A percentile compares a stretch with the other conserved stretches of the same genome.
These are phyloP conservation scores for Junonia oenone DNA, from an alignment of 2,888 invertebrate genomes.

Conservation along the genomic window DNA sequence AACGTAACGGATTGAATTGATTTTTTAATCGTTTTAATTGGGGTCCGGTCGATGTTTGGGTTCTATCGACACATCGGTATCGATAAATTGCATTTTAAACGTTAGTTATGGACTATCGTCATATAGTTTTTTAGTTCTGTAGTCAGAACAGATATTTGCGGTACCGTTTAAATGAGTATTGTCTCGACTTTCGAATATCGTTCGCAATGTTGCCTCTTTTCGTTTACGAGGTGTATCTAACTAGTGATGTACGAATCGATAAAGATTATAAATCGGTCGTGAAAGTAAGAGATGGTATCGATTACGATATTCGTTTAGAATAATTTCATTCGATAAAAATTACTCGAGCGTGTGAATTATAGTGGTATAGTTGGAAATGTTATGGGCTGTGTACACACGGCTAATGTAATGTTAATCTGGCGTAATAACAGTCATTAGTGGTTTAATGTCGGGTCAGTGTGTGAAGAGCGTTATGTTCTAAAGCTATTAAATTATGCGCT, in stretches of 20 bases:
- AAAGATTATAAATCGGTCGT: constrained; percentile 14
- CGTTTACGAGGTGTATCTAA: constrained; percentile 20
- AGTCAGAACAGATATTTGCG: constrained; percentile 18
- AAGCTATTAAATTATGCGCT: not conserved
- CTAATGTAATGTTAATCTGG: constrained; percentile 56
- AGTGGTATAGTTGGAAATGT: constrained; percentile 28
- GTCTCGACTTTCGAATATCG: constrained; percentile 21
- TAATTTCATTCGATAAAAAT: constrained; percentile 25
- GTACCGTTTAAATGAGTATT: constrained; percentile 38
- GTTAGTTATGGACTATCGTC: constrained; percentile 14
- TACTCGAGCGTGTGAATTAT: constrained; percentile 44
- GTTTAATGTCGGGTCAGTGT: constrained; percentile 47
- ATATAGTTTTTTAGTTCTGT: constrained; percentile 5
- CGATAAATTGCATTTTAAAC: constrained; percentile 1
- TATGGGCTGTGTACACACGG: constrained; percentile 37
- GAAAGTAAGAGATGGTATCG: constrained; percentile 40
- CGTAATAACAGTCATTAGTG: constrained; percentile 60
- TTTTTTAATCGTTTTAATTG: constrained; percentile 64
- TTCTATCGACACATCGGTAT: constrained; percentile 31
- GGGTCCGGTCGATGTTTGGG: constrained; percentile 39
- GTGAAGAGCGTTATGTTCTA: constrained; percentile 29
- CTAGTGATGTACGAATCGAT: constrained; percentile 13
- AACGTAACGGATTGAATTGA: constrained; percentile 60
- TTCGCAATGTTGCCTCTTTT: constrained; percentile 19
- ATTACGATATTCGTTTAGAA: constrained; percentile 23